phyloP scores from a whole-genome alignment of 2,888 invertebrate species.

The Priocnemis perturbator region DNA sequence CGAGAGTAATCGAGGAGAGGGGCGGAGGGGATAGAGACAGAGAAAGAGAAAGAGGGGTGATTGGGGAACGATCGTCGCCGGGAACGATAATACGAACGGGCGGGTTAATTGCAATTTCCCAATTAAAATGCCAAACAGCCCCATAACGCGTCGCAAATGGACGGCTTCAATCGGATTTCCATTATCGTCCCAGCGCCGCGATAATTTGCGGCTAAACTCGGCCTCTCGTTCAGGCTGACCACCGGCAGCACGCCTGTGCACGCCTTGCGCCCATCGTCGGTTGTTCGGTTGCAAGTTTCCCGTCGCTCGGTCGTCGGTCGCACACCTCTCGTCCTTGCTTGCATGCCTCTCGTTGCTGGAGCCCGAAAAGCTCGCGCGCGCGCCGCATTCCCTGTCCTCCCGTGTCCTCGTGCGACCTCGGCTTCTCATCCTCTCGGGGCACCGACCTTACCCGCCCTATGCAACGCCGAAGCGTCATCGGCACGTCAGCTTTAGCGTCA shows the following conservation, averaged over 20 bases:
- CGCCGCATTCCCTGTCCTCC: constrained; percentile 3
- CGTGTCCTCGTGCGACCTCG: constrained; percentile 13
- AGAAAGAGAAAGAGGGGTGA: too few relatives aligned
- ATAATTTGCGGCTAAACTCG: constrained; percentile 68
- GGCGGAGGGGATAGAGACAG: too few relatives aligned
- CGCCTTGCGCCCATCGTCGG: background rate
- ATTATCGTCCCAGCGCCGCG: constrained; percentile 66
- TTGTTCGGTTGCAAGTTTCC: background rate
- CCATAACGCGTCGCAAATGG: constrained; percentile 61
- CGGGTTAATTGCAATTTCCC: constrained; percentile 66
- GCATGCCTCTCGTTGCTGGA: background rate
- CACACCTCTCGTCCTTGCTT: background rate
- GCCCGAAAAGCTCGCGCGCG: background rate
- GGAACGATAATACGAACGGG: constrained; percentile 50
- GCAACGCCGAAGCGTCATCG: constrained; percentile 34
- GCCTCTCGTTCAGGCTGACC: constrained; percentile 45
- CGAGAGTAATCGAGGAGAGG: too few relatives aligned
- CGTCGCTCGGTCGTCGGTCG: background rate
- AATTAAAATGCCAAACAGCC: constrained; percentile 65
- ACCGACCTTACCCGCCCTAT: background rate
- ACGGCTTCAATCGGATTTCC: constrained; percentile 68
- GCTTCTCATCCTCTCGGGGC: background rate
- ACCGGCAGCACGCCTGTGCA: constrained; percentile 14
- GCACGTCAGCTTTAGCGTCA: constrained; percentile 44
- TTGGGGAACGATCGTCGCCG: background rate